A percentile compares a stretch with the other conserved stretches of the same genome.
These are phyloP conservation scores for Syngnathus typhle DNA, from an alignment of 2,113 vertebrate species.

Conservation along the genomic window DNA sequence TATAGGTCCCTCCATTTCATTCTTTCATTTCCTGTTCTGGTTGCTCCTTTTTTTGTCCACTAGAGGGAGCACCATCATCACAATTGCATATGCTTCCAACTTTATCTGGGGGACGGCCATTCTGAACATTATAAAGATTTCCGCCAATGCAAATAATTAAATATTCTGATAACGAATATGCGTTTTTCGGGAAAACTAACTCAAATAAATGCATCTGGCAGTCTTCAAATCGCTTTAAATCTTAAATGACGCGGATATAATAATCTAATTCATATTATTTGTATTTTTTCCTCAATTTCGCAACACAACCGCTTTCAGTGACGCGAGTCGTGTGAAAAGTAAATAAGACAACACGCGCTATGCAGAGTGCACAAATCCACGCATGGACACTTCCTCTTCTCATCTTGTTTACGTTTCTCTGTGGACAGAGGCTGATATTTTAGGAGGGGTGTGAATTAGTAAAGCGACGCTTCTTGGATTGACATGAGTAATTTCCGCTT, in stretches of 20 bases:
- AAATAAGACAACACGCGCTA: not conserved
- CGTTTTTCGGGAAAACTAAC: too few relatives aligned
- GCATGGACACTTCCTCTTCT: not conserved
- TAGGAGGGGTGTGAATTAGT: constrained; percentile 5
- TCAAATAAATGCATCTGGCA: too few relatives aligned
- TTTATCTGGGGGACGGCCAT: not conserved
- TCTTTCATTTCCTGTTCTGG: not conserved
- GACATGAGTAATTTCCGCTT: constrained; percentile 56
- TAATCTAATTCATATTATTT: too few relatives aligned
- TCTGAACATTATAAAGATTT: not conserved
- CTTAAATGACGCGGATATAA: too few relatives aligned
- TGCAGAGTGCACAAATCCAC: not conserved
- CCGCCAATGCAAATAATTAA: not conserved
- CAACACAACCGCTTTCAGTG: too few relatives aligned
- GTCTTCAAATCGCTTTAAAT: too few relatives aligned
- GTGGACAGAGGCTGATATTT: constrained; percentile 6
- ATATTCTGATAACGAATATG: too few relatives aligned
- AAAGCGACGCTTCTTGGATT: constrained; percentile 7
- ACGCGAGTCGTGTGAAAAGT: not conserved
- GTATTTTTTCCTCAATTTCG: too few relatives aligned
- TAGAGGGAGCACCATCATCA: not conserved
- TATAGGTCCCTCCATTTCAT: not conserved
- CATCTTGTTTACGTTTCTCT: constrained; percentile 23
- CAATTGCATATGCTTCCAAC: not conserved
- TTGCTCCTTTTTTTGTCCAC: not conserved